Evolutionary conservation across 2,888 invertebrate genomes (phyloP).

Genomic region (Metopia argyrocephala): DNA sequence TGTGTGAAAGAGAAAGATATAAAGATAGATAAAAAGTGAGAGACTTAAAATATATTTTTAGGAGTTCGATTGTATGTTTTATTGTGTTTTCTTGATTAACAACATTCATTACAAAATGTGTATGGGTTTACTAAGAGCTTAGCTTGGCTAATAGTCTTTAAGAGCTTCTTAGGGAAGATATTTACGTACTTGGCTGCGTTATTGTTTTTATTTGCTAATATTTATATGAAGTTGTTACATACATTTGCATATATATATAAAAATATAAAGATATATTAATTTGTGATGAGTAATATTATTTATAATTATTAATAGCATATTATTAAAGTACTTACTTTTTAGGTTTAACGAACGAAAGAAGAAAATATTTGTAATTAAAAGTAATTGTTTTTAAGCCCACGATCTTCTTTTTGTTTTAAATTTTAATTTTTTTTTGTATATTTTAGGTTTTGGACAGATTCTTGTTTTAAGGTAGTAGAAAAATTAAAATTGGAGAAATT

Average conservation of each 20-base stretch:
- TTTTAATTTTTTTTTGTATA: background rate
- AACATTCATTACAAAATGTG: constrained; percentile 40
- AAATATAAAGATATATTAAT: background rate
- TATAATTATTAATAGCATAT: too few relatives aligned
- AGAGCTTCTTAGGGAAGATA: background rate
- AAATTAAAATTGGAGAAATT: constrained; percentile 73
- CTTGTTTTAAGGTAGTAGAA: constrained; percentile 78
- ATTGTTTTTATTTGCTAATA: background rate
- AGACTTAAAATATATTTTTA: background rate
- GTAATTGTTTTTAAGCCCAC: constrained; percentile 38
- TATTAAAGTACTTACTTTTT: background rate
- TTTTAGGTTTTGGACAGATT: constrained; percentile 75
- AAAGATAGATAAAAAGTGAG: constrained; percentile 39
- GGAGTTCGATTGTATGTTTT: background rate
- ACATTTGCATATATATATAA: too few relatives aligned
- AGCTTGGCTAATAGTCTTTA: background rate
- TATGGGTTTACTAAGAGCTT: background rate
- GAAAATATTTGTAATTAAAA: too few relatives aligned
- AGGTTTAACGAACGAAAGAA: too few relatives aligned
- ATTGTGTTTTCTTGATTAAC: constrained; percentile 12
- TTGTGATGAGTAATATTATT: background rate
- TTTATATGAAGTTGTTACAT: background rate
- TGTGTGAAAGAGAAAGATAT: constrained; percentile 5
- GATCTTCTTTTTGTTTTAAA: background rate
- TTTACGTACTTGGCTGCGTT: background rate